These are phyloP conservation scores for Pipistrellus pipistrellus DNA, from an alignment of 2,797 vertebrate genomes.

Conservation along the genomic window DNA sequence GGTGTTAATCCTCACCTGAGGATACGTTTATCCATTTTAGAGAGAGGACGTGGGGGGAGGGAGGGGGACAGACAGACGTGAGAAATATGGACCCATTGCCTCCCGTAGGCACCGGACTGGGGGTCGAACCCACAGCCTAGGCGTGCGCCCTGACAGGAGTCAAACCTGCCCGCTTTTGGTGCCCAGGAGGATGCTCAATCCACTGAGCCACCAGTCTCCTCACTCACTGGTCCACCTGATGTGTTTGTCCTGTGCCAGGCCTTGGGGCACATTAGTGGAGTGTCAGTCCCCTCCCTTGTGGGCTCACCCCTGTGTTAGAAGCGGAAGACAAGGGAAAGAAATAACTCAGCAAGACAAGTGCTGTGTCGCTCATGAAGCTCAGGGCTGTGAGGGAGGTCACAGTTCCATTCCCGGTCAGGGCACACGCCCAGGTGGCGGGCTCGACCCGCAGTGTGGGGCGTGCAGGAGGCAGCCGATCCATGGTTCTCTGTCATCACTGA, in stretches of 20 bases:
- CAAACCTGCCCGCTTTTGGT: not conserved
- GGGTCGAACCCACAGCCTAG: not conserved
- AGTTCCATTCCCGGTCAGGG: too few species aligned
- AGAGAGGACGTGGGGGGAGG: not conserved
- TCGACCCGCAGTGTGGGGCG: too few species aligned
- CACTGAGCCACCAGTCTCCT: not conserved
- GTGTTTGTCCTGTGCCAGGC: too few species aligned
- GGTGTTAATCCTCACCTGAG: not conserved
- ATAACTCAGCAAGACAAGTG: not conserved
- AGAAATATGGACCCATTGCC: not conserved
- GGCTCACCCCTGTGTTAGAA: not conserved
- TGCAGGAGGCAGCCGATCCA: too few species aligned
- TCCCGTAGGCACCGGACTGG: not conserved
- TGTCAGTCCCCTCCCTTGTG: too few species aligned
- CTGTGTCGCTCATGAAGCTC: not conserved
- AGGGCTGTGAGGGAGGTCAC: not conserved
- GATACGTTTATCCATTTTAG: not conserved
- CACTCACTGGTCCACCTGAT: too few species aligned
- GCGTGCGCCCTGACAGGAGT: not conserved
- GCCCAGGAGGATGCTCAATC: too few species aligned
- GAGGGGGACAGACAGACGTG: not conserved
- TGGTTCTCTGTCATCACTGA: too few species aligned
- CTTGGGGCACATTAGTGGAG: too few species aligned
- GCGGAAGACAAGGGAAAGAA: not conserved
- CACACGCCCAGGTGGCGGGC: too few species aligned